Percentiles rank a stretch among this genome's conserved stretches.
Evolutionary conservation across 2,888 invertebrate species (phyloP).

Genomic region (Troides aeacus): DNA sequence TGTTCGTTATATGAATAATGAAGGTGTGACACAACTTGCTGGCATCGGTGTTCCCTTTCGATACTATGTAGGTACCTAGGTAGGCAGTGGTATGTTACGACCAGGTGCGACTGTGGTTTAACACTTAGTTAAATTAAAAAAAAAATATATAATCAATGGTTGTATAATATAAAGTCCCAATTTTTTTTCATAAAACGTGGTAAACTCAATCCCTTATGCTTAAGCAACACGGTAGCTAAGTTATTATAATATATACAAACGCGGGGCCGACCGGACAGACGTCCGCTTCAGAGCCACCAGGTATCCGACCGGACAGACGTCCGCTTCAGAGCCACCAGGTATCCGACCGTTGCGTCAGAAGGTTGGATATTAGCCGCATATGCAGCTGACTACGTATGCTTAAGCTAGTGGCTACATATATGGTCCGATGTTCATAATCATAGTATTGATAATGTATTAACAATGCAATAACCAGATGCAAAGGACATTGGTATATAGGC

Average conservation of each 20-base stretch:
- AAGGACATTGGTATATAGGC: too few relatives aligned
- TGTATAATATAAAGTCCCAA: too few relatives aligned
- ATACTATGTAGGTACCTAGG: too few relatives aligned
- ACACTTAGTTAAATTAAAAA: too few relatives aligned
- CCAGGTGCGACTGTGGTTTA: too few relatives aligned
- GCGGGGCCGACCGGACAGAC: conserved; percentile 25
- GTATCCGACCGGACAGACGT: conserved; percentile 27
- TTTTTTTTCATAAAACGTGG: not conserved
- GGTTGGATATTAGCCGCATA: not conserved
- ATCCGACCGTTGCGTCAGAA: conserved; percentile 18
- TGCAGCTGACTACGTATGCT: not conserved
- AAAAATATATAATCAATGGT: too few relatives aligned
- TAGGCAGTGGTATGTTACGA: too few relatives aligned
- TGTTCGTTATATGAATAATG: too few relatives aligned
- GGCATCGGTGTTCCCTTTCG: too few relatives aligned
- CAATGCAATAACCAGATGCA: too few relatives aligned
- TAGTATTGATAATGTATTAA: not conserved
- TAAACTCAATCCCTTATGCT: not conserved
- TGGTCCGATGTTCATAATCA: not conserved
- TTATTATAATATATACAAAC: conserved; percentile 29
- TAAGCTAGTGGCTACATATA: not conserved
- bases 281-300: conserved; percentile 16
- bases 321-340: conserved; percentile 14
- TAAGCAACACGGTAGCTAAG: conserved; percentile 26
- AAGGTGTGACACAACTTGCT: too few relatives aligned